Base-by-base conservation (phyloP, 2,888 invertebrate species). In the Zonitis immaculata region DNA sequence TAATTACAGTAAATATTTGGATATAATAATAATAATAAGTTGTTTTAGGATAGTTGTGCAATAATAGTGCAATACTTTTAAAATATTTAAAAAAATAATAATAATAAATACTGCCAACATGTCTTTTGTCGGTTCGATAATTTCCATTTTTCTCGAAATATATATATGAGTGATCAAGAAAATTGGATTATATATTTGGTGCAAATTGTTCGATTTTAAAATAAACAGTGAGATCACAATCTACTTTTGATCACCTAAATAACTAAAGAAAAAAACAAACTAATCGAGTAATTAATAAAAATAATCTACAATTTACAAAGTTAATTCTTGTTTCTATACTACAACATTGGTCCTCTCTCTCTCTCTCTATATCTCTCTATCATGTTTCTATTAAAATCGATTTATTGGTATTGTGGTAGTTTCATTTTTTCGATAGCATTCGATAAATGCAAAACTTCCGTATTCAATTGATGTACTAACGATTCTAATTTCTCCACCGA, bases 361-460 rank as follows among this genome's bases (percentile, higher is more conserved):
- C 32, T 11, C 5, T 32, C 32, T 14, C 8, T 32, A 28, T 14
- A 12, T 30, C 7, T 5, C 7, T 3, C 11, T 27, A 1, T 11
- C 3, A 11, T 11, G 1, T 11, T 27, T 11, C 9, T 11, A 27
- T 6, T 25, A 11, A 7, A 8, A 14, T 32, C 8, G 25, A 63
- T 73, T 80, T 75, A 82, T 70, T 79, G 78, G 70, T 82, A 80
- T 61, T 82, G 81, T 44, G 84, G 80, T 68, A 80, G 82, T 79
- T 87, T 88, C 77, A 94, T 85, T 81, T 93, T 93, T 77, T 84
- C 83, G 68, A 94, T 82, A 66, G 94, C 93, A 74, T 91, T 92
- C 76, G 89, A 88, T 66, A 95, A 82, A 73, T 93, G 93, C 64
- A 89, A 81, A 75, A 93, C 84, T 79, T 94, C 93, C 27, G 90